Evolutionary conservation across 2,797 vertebrate genomes (phyloP).

Genomic region (Crocidura indochinensis): DNA sequence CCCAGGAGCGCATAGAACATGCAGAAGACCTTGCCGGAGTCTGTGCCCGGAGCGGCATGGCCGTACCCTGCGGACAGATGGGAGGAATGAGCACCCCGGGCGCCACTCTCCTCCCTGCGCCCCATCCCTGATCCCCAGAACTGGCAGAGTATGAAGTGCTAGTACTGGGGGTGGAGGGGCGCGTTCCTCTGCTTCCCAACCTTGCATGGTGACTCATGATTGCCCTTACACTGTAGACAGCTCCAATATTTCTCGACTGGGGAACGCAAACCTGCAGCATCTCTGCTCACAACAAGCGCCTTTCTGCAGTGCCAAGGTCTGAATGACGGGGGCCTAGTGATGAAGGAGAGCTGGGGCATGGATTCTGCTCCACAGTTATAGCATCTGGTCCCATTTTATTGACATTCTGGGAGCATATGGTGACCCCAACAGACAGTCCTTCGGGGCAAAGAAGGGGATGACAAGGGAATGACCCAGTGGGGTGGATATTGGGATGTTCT

Average conservation of each 20-base stretch:
- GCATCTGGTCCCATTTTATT: not conserved
- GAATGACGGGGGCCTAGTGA: too few relatives aligned
- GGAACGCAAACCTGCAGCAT: not conserved
- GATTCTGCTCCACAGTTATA: not conserved
- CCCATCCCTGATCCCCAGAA: not conserved
- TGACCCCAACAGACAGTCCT: not conserved
- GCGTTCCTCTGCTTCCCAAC: not conserved
- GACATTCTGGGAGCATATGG: conserved; percentile 23
- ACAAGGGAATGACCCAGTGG: not conserved
- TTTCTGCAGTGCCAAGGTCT: too few relatives aligned
- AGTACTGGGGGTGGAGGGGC: not conserved
- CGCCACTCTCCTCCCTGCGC: not conserved
- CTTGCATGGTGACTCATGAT: not conserved
- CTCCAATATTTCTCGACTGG: not conserved
- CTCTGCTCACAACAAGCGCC: too few relatives aligned
- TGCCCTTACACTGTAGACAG: not conserved
- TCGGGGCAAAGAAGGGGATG: not conserved
- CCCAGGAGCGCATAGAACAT: conserved; percentile 99
- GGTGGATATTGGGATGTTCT: not conserved
- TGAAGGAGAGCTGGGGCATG: too few relatives aligned
- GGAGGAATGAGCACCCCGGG: not conserved
- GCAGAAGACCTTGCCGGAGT: conserved; percentile 98
- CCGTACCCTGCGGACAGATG: conserved; percentile 93
- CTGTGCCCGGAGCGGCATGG: conserved; percentile 96
- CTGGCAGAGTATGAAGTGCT: not conserved